phyloP scores from a whole-genome alignment of 2,797 vertebrate genomes.

The Acrossocheilus wenchowensis region DNA sequence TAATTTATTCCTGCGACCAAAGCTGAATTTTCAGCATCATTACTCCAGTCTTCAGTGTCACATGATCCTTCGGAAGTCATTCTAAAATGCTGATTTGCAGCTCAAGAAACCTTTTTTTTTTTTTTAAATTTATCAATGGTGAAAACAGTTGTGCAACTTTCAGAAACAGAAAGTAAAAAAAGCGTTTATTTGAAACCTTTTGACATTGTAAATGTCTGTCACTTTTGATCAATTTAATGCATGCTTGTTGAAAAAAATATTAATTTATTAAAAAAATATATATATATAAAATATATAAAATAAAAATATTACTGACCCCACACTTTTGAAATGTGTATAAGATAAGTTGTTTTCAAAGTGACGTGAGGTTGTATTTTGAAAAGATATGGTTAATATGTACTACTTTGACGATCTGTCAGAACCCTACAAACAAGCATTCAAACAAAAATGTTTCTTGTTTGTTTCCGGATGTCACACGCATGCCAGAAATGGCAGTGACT shows the following conservation, averaged over 20 bases:
- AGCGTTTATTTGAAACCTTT: not conserved
- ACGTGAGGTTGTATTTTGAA: not conserved
- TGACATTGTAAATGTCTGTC: not conserved
- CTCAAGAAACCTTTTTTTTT: no score
- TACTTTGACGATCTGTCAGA: not conserved
- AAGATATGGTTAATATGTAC: not conserved
- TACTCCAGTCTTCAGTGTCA: not conserved
- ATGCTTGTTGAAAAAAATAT: not conserved
- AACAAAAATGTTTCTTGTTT: not conserved
- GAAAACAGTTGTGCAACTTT: not conserved
- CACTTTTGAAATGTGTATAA: not conserved
- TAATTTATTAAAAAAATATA: not conserved
- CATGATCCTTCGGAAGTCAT: not conserved
- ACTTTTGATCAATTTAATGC: not conserved
- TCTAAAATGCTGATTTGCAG: not conserved
- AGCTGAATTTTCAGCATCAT: not conserved
- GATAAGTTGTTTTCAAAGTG: not conserved
- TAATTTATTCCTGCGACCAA: not conserved
- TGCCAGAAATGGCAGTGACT: constrained; percentile 21
- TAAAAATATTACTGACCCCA: not conserved
- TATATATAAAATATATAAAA: not conserved
- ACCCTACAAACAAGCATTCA: not conserved
- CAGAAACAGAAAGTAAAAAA: not conserved
- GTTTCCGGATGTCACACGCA: constrained; percentile 19
- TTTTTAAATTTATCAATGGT: not conserved